A percentile compares a stretch with the other conserved stretches of the same genome.
phyloP scores from a whole-genome alignment of 1,140 invertebrate genomes.

The Macrobrachium nipponense region DNA sequence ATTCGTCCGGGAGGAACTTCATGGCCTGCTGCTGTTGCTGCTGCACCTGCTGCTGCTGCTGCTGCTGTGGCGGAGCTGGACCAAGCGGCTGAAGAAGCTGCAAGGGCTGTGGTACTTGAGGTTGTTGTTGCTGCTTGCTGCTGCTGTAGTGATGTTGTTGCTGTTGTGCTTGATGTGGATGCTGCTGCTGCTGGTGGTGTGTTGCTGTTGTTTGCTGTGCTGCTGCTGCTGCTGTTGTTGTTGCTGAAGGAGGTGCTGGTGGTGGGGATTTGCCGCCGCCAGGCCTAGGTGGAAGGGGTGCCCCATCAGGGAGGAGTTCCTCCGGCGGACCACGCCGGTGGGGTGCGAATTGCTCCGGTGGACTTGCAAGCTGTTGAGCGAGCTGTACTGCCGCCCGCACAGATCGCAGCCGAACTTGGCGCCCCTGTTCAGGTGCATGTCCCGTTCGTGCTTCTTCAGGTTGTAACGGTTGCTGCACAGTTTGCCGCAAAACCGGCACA shows the following conservation, averaged over 20 bases:
- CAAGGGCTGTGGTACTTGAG: constrained; percentile 17
- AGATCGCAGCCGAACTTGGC: constrained; percentile 70
- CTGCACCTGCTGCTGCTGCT: constrained; percentile 35
- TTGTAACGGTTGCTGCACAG: constrained; percentile 89
- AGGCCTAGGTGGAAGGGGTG: constrained; percentile 19
- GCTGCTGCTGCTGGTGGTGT: constrained; percentile 15
- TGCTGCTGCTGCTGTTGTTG: constrained; percentile 37
- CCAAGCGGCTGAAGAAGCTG: background rate
- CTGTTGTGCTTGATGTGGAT: constrained; percentile 13
- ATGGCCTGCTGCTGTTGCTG: constrained; percentile 40
- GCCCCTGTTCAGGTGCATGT: constrained; percentile 75
- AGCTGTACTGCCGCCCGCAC: constrained; percentile 72
- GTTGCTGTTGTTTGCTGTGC: constrained; percentile 14
- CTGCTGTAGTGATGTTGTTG: constrained; percentile 39
- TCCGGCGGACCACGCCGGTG: constrained; percentile 56
- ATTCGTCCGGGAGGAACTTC: constrained; percentile 36
- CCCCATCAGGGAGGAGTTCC: constrained; percentile 1
- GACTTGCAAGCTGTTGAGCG: constrained; percentile 72
- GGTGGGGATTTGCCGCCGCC: constrained; percentile 11
- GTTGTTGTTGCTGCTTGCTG: constrained; percentile 30
- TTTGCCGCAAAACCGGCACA: constrained; percentile 89
- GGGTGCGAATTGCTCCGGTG: constrained; percentile 73
- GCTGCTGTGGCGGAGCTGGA: background rate
- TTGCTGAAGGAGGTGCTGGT: constrained; percentile 24
- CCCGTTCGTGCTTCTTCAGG: constrained; percentile 88